These are phyloP conservation scores for Hydrochoerus hydrochaeris DNA, from an alignment of 2,113 vertebrate species.

Conservation along the genomic window DNA sequence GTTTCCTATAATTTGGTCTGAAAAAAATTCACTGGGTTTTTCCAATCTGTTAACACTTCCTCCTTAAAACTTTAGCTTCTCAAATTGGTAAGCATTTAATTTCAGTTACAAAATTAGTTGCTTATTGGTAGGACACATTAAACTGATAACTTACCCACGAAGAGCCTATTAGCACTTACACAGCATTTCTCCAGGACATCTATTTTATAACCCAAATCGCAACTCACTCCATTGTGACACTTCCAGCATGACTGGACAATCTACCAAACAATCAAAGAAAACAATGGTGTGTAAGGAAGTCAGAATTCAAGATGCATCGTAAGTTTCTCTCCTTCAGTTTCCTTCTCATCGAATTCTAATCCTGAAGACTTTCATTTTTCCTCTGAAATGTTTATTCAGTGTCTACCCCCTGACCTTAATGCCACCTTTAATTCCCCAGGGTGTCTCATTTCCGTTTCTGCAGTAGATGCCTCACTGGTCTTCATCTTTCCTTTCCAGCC, in stretches of 20 bases:
- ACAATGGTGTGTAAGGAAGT: background rate
- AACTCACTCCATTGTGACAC: background rate
- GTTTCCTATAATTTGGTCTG: constrained; percentile 70
- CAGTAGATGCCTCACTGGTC: background rate
- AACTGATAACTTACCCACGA: background rate
- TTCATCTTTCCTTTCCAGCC: background rate
- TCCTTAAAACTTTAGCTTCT: constrained; percentile 70
- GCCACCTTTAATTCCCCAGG: background rate
- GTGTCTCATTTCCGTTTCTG: background rate
- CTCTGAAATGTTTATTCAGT: background rate
- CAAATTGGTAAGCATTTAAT: constrained; percentile 69
- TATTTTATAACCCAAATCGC: background rate
- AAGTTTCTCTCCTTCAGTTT: background rate
- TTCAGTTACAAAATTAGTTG: constrained; percentile 75
- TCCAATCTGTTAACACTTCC: constrained; percentile 67
- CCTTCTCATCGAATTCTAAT: background rate
- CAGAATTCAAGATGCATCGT: background rate
- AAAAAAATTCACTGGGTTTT: constrained; percentile 73
- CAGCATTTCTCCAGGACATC: background rate
- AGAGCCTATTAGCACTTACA: background rate
- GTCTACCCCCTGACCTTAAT: background rate
- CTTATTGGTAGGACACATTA: constrained; percentile 48
- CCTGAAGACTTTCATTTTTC: background rate
- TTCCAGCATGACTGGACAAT: background rate
- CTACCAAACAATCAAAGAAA: constrained; percentile 11